Conservation (phyloP, 1,140 invertebrate genomes). For the Philotrypesis tridentata region DNA sequence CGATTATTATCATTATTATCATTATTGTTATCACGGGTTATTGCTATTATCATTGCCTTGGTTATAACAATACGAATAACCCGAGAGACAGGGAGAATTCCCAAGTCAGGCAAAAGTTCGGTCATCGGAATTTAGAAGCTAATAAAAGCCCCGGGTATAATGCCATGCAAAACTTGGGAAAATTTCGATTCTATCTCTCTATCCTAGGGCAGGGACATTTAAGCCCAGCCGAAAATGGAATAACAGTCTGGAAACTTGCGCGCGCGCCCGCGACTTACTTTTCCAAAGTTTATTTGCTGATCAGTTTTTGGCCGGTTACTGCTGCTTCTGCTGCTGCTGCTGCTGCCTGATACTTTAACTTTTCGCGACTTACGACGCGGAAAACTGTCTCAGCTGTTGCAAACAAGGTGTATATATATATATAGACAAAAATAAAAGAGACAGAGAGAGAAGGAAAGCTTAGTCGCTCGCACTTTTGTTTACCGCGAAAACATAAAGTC, state of each 20-base stretch:
- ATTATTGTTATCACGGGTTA: too few relatives aligned
- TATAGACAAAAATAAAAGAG: too few relatives aligned
- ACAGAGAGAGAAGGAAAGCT: too few relatives aligned
- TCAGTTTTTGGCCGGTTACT: slow-evolving; percentile 21
- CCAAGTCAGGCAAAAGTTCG: too few relatives aligned
- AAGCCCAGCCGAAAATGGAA: not conserved
- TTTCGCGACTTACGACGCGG: not conserved
- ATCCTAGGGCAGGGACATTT: not conserved
- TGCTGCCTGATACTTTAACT: not conserved
- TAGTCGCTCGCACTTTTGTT: too few relatives aligned
- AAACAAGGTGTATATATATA: too few relatives aligned
- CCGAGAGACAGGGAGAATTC: too few relatives aligned
- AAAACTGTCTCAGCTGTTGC: not conserved
- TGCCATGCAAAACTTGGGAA: not conserved
- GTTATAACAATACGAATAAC: too few relatives aligned
- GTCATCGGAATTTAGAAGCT: not conserved
- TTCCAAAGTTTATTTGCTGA: slow-evolving; percentile 1
- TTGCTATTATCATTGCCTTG: too few relatives aligned
- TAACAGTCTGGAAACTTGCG: not conserved
- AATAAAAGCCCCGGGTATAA: not conserved
- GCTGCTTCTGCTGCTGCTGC: too few relatives aligned
- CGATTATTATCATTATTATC: too few relatives aligned
- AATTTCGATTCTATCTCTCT: not conserved
- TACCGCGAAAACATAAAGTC: too few relatives aligned
- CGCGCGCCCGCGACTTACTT: slow-evolving; percentile 2